phyloP scores from a whole-genome alignment of 2,797 vertebrate species.

The Phataginus tetradactyla region DNA sequence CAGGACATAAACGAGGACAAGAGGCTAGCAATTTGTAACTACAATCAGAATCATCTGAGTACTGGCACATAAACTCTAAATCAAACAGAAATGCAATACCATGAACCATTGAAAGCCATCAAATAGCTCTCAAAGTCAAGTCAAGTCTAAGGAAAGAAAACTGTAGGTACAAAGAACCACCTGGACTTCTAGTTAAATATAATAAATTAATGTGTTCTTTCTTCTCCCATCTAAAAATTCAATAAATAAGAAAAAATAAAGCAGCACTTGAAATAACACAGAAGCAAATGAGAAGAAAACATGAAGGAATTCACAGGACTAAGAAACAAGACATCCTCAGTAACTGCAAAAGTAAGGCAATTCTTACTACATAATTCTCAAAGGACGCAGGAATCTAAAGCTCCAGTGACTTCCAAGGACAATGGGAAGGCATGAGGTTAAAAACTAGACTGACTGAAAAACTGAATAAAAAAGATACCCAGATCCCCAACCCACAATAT shows the following conservation, averaged over 20 bases:
- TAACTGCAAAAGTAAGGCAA: background rate
- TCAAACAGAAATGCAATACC: background rate
- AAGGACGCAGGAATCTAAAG: background rate
- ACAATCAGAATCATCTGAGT: background rate
- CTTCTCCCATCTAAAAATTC: background rate
- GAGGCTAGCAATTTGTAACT: background rate
- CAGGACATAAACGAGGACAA: background rate
- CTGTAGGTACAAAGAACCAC: background rate
- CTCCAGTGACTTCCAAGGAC: background rate
- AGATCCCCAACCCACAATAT: background rate
- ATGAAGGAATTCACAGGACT: background rate
- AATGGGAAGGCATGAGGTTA: background rate
- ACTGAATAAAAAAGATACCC: background rate
- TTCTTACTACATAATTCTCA: background rate
- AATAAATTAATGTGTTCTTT: background rate
- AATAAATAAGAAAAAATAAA: background rate
- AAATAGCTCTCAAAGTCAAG: background rate
- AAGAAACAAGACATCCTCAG: background rate
- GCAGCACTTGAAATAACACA: background rate
- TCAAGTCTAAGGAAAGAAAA: background rate
- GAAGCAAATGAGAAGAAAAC: background rate
- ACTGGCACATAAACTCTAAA: background rate
- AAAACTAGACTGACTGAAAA: background rate
- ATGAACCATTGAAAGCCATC: background rate
- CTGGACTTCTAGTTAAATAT: background rate